A percentile compares a stretch with the other conserved stretches of the same genome.
phyloP scores from a whole-genome alignment of 2,113 vertebrate genomes.

The Coptodon rendalli region DNA sequence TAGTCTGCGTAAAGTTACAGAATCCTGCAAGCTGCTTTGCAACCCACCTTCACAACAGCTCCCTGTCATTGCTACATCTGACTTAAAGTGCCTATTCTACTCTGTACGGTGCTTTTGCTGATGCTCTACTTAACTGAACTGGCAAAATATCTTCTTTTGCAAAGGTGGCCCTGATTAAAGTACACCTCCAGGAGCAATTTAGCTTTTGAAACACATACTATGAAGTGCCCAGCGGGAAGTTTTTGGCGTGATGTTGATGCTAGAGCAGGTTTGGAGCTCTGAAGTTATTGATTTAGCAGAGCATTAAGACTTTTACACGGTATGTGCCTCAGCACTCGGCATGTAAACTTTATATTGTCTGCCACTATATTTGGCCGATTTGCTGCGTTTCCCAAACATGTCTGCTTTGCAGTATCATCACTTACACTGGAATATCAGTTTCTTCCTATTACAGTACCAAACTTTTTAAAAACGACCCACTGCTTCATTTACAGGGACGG shows the following conservation, averaged over 20 bases:
- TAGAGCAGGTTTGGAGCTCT: not conserved
- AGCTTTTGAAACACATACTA: not conserved
- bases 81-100: not conserved
- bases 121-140: not conserved
- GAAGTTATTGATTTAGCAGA: not conserved
- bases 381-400: not conserved
- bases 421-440: not conserved
- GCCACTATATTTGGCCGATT: not conserved
- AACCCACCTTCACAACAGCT: not conserved
- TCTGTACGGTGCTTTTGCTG: not conserved
- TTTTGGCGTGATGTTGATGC: not conserved
- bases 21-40: not conserved
- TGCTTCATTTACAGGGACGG: not conserved
- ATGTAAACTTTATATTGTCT: not conserved
- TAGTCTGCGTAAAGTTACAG: not conserved
- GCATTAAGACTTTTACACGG: not conserved
- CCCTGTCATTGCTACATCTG: not conserved
- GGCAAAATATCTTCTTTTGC: not conserved
- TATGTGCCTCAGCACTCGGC: fast-evolving
- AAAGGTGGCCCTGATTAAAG: not conserved
- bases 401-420: not conserved
- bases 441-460: not conserved
- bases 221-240: not conserved
- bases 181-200: not conserved
- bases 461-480: not conserved